These are phyloP conservation scores for Heteronetta atricapilla DNA, from an alignment of 2,113 vertebrate genomes.

Conservation along the genomic window DNA sequence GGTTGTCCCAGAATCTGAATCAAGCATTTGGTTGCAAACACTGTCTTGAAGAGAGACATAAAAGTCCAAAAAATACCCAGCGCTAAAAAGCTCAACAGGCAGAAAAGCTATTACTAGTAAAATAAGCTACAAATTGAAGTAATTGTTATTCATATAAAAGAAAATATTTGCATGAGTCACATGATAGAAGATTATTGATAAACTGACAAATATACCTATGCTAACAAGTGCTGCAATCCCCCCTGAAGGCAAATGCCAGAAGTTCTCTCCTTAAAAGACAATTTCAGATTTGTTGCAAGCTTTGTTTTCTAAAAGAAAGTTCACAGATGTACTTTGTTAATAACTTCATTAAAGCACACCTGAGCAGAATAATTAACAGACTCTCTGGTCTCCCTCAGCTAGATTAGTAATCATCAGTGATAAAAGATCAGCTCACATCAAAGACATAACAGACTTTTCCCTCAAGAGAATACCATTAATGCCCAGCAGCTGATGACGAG, in stretches of 20 bases:
- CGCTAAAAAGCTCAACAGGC: background rate
- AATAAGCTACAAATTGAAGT: background rate
- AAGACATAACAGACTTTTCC: slow-evolving; percentile 7
- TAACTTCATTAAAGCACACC: slow-evolving; percentile 7
- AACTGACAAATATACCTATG: background rate
- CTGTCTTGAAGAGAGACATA: background rate
- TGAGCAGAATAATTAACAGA: slow-evolving; percentile 30
- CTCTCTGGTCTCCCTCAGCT: background rate
- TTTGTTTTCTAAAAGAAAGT: background rate
- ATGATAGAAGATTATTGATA: background rate
- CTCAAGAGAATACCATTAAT: background rate
- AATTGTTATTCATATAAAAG: background rate
- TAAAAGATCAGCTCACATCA: slow-evolving; percentile 14
- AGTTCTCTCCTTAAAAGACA: background rate
- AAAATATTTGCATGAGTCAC: background rate
- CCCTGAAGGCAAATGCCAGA: background rate
- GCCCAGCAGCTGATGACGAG: background rate
- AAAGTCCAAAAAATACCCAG: background rate
- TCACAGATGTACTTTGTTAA: slow-evolving; percentile 6
- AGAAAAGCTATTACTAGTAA: background rate
- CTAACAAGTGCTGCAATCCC: background rate
- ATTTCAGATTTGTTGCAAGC: background rate
- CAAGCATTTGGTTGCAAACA: background rate
- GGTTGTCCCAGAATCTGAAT: background rate
- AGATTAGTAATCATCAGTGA: background rate